Percentiles rank a stretch among this genome's conserved stretches.
phyloP scores from a whole-genome alignment of 2,888 invertebrate species.

The Melanargia galathea region DNA sequence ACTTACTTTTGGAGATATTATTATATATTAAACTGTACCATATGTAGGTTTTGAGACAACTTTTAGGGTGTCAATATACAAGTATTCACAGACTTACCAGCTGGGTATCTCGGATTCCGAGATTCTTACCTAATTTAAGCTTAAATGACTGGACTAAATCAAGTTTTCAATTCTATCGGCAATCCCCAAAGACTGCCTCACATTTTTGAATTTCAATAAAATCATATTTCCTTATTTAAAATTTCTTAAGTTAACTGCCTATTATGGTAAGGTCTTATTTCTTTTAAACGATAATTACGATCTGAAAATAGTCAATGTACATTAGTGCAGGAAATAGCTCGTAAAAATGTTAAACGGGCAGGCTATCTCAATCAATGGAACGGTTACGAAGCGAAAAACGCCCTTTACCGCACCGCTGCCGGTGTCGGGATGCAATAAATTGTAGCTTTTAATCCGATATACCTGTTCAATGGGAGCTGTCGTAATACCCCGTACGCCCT shows the following conservation, averaged over 20 bases:
- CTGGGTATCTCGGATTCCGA: too few relatives aligned
- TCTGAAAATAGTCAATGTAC: neutral
- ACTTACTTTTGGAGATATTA: too few relatives aligned
- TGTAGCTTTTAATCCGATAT: conserved; percentile 20
- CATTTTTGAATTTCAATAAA: too few relatives aligned
- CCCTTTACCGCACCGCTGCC: conserved; percentile 12
- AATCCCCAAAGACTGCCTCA: too few relatives aligned
- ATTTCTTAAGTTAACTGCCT: neutral
- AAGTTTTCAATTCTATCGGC: too few relatives aligned
- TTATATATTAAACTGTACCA: too few relatives aligned
- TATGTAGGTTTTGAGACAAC: too few relatives aligned
- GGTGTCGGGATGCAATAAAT: conserved; percentile 11
- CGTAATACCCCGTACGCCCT: conserved; percentile 14
- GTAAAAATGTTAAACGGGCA: conserved; percentile 2
- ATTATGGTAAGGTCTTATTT: neutral
- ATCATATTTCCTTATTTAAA: neutral
- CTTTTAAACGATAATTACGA: neutral
- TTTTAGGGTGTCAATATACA: too few relatives aligned
- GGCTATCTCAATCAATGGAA: conserved; percentile 2
- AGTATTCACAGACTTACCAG: too few relatives aligned
- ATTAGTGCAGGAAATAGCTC: neutral
- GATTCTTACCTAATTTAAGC: too few relatives aligned
- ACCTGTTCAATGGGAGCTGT: conserved; percentile 13
- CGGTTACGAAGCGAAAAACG: conserved; percentile 14
- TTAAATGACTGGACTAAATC: too few relatives aligned